A percentile compares a stretch with the other conserved stretches of the same genome.
Evolutionary conservation across 2,113 vertebrate genomes (phyloP).

Genomic region (Poicephalus meyeri): DNA sequence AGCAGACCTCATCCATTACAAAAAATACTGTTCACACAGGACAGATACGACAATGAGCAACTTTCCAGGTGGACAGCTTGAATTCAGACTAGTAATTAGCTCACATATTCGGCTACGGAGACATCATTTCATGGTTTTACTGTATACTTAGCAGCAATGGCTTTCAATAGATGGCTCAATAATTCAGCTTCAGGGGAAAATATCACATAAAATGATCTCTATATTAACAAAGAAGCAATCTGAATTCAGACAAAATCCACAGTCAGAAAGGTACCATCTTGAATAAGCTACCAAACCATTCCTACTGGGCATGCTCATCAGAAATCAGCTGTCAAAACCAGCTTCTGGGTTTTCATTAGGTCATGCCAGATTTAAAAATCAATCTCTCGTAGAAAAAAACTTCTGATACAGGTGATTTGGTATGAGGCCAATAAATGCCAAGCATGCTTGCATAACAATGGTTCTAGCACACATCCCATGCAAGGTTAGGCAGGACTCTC

Average conservation of each 20-base stretch:
- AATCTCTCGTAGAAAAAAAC: no score
- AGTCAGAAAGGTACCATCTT: neutral
- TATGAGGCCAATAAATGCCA: neutral
- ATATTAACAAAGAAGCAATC: neutral
- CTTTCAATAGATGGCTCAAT: neutral
- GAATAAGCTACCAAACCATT: neutral
- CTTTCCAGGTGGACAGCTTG: neutral
- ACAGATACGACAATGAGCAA: neutral
- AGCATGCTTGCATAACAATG: constrained; percentile 54
- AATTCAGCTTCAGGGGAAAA: neutral
- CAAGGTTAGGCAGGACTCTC: neutral
- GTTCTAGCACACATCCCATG: neutral
- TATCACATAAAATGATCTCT: neutral
- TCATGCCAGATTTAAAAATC: neutral
- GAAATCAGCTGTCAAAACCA: neutral
- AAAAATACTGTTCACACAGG: neutral
- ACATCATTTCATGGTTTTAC: accelerated
- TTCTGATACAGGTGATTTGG: neutral
- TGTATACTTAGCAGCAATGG: neutral
- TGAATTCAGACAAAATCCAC: constrained; percentile 40
- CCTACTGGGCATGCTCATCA: constrained; percentile 8
- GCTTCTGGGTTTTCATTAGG: neutral
- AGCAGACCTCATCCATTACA: neutral
- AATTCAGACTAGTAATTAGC: neutral
- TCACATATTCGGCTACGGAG: accelerated